Evolutionary conservation across 2,113 vertebrate species (phyloP).

Genomic region (Orycteropus afer): DNA sequence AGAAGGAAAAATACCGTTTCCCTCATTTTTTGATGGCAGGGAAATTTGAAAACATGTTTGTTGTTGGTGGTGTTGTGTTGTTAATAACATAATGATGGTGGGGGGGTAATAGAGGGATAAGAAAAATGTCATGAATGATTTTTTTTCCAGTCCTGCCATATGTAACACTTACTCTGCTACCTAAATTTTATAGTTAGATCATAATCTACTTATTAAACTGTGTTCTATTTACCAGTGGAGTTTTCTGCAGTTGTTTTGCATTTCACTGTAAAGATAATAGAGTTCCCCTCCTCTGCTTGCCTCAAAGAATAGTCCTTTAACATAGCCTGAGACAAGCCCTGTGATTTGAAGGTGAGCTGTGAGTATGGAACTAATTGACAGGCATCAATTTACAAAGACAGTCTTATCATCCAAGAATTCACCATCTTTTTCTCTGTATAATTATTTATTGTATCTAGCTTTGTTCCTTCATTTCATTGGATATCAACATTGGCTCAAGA

Average conservation of each 20-base stretch:
- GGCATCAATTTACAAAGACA: conserved; percentile 82
- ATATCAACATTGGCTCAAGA: conserved; percentile 86
- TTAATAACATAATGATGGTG: conserved; percentile 83
- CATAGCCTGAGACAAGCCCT: conserved; percentile 67
- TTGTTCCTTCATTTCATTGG: conserved; percentile 79
- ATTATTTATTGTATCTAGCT: conserved; percentile 93
- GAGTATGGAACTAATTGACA: conserved; percentile 73
- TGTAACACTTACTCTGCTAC: conserved; percentile 86
- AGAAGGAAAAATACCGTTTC: conserved; percentile 56
- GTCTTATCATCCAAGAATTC: conserved; percentile 79
- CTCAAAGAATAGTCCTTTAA: conserved; percentile 73
- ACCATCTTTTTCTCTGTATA: conserved; percentile 80
- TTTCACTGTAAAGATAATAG: conserved; percentile 77
- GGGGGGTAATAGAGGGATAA: conserved; percentile 68
- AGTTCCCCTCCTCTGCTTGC: conserved; percentile 73
- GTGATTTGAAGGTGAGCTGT: conserved; percentile 77
- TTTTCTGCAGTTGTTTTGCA: conserved; percentile 82
- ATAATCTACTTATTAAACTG: conserved; percentile 84
- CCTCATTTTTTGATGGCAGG: conserved; percentile 70
- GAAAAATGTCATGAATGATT: conserved; percentile 82
- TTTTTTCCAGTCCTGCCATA: conserved; percentile 86
- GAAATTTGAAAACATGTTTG: conserved; percentile 81
- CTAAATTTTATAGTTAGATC: conserved; percentile 86
- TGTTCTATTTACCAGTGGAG: conserved; percentile 86
- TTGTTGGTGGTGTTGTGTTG: conserved; percentile 79